phyloP scores from a whole-genome alignment of 2,888 invertebrate genomes.

The Calameuta idolon region DNA sequence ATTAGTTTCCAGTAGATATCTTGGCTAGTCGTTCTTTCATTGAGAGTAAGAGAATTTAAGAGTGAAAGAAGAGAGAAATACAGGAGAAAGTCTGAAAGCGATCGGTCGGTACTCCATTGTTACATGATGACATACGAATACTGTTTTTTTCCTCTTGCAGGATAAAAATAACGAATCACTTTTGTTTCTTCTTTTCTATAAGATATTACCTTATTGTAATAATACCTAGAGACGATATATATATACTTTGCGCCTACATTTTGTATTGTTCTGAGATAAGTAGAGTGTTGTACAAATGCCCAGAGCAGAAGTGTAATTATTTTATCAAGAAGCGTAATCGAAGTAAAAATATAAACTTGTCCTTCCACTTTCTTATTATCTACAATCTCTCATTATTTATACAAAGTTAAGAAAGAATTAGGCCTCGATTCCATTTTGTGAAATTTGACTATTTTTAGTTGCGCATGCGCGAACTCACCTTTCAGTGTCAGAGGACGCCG shows the following conservation, averaged over 20 bases:
- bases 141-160: not conserved
- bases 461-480: too few relatives aligned
- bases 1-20: not conserved
- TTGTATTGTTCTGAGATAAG: constrained; percentile 9
- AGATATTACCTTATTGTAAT: not conserved
- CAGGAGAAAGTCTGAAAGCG: not conserved
- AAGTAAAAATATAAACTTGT: not conserved
- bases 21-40: not conserved
- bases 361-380: not conserved
- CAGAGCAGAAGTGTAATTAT: constrained; percentile 44
- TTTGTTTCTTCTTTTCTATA: not conserved
- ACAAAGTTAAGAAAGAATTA: too few relatives aligned
- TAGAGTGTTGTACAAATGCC: constrained; percentile 36
- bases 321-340: constrained; percentile 33
- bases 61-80: not conserved
- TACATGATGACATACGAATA: not conserved
- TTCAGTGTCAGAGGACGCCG: too few relatives aligned
- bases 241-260: constrained; percentile 8
- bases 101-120: not conserved
- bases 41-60: not conserved
- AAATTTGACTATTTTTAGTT: too few relatives aligned
- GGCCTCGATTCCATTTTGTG: too few relatives aligned
- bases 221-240: constrained; percentile 4
- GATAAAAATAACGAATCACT: not conserved
- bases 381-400: not conserved